A percentile compares a stretch with the other conserved stretches of the same genome.
Evolutionary conservation across 1,140 invertebrate species (phyloP).

Genomic region (Bicyclus anynana): DNA sequence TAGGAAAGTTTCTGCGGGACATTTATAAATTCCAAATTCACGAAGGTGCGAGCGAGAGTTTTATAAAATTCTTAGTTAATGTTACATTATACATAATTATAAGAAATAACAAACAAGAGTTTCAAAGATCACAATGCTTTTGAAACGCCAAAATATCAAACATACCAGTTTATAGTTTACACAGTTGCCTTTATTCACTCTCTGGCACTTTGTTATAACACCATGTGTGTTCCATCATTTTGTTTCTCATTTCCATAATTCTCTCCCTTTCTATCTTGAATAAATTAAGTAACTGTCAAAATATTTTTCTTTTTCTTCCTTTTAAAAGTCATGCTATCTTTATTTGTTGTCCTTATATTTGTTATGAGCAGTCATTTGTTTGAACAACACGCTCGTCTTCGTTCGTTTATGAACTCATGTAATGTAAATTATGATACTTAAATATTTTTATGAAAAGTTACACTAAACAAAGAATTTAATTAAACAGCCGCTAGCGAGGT

Average conservation of each 20-base stretch:
- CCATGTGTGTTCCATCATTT: slow-evolving; percentile 37
- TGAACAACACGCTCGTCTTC: too few relatives aligned
- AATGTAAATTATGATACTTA: too few relatives aligned
- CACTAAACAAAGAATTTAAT: too few relatives aligned
- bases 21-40: too few relatives aligned
- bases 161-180: slow-evolving; percentile 37
- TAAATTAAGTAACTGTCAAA: slow-evolving; percentile 19
- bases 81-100: neutral
- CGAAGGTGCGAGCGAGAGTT: too few relatives aligned
- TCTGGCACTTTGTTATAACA: slow-evolving; percentile 32
- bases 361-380: neutral
- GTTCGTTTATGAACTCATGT: too few relatives aligned
- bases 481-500: too few relatives aligned
- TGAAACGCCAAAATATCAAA: slow-evolving; percentile 17
- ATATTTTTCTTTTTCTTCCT: neutral
- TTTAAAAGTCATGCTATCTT: neutral
- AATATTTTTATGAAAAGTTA: too few relatives aligned
- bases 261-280: slow-evolving; percentile 34
- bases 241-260: too few relatives aligned
- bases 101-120: neutral
- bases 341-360: neutral
- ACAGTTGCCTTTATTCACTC: slow-evolving; percentile 39
- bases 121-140: neutral
- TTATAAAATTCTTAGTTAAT: too few relatives aligned
- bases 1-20: too few relatives aligned